Percentiles rank a stretch among this genome's conserved stretches.
Conservation (phyloP, 2,797 vertebrate species). For the Bufotes viridis region DNA sequence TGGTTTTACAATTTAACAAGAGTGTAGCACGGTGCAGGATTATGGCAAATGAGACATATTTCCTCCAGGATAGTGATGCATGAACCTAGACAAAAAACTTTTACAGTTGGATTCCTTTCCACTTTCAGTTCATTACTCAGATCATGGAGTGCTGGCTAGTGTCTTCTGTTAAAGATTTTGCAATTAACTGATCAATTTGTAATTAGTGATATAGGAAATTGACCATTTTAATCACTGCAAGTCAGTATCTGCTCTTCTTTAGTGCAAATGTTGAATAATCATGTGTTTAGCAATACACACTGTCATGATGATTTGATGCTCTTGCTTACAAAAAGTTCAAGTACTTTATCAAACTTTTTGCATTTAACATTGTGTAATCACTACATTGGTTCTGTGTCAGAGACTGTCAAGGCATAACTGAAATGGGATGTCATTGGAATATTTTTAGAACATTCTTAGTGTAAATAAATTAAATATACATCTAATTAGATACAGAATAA, state of each 20-base stretch:
- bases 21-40: conserved; percentile 1
- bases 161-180: conserved; percentile 44
- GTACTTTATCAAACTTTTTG: neutral
- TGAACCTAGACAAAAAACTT: neutral
- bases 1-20: conserved; percentile 14
- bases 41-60: conserved; percentile 2
- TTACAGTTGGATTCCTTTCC: neutral
- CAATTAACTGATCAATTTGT: conserved; percentile 52
- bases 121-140: conserved; percentile 7
- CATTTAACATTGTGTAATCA: conserved; percentile 33
- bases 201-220: conserved; percentile 9
- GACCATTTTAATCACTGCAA: conserved; percentile 38
- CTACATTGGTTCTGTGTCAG: conserved; percentile 14
- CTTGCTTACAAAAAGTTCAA: conserved; percentile 16
- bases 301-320: conserved; percentile 8
- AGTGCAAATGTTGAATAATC: conserved; percentile 6
- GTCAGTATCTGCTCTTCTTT: conserved; percentile 10
- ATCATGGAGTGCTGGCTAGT: conserved; percentile 24
- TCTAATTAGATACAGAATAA: neutral
- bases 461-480: conserved; percentile 8
- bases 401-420: conserved; percentile 7
- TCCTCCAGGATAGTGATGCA: neutral
- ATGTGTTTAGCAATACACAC: conserved; percentile 18
- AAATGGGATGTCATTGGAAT: neutral
- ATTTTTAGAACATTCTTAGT: neutral